Evolutionary conservation across 2,113 vertebrate species (phyloP), one percentile per base, ranked within the genome.

Genomic region (Cyanoramphus novaezelandiae): DNA sequence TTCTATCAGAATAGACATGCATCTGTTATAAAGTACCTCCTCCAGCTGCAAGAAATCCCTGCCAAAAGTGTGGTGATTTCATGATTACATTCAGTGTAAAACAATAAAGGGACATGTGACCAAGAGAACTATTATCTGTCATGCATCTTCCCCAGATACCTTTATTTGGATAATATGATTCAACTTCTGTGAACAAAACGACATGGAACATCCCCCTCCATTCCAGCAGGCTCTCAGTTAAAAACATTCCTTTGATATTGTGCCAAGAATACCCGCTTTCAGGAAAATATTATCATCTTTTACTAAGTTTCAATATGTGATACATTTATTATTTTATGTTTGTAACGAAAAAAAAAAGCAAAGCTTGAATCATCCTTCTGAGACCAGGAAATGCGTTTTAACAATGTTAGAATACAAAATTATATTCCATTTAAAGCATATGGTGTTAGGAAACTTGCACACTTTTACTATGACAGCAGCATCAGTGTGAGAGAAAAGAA

Each of bases 221-320:
- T 88, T 94, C 88, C 43, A 92, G 57, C 18, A 81, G 70, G 53
- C 41, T 94, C 82, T 94, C 93, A 82, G 72, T 84, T 80, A 41
- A 77, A 96, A 95, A 76, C 41, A 92, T 68, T 91, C 97, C 69
- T 78, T 62, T 44, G 81, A 82, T 82, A 92, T 14, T 81, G 89
- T 80, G 77, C 80, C 88, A 64, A 72, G 93, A 96, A 96, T 91
- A 94, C 29, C 29, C 13, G 18, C 6, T 16, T 57, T 64, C 62
- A 72, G 76, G 75, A 74, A 47, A 83, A 85, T 47, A 95, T 65
- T 91, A 82, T 92, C 69, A 68, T 91, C 92, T 95, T 95, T 97
- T 92, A 94, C 47, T 27, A 70, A 83, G 80, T 74, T 95, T 97
- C 60, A 85, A 41, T 90, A 91, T 86, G 85, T 71, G 44, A 47